Conservation (phyloP, 2,797 vertebrate species). For the Sarcophilus harrisii region DNA sequence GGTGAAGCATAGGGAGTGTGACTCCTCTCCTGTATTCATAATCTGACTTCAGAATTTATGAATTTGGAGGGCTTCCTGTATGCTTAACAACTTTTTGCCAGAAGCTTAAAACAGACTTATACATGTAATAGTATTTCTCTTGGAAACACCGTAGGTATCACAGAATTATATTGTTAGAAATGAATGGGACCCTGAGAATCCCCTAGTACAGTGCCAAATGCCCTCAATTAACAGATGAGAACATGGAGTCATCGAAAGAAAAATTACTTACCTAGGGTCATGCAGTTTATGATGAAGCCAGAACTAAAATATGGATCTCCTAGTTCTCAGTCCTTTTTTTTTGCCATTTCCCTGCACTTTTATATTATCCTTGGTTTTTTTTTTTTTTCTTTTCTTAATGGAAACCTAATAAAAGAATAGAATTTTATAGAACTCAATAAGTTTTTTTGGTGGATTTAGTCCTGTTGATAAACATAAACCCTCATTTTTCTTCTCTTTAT, state of each 20-base stretch:
- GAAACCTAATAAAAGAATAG: background rate
- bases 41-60: background rate
- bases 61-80: background rate
- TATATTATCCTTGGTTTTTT: background rate
- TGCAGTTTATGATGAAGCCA: background rate
- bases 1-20: background rate
- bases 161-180: background rate
- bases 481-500: background rate
- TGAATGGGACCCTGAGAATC: background rate
- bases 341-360: background rate
- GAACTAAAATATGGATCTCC: background rate
- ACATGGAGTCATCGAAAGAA: background rate
- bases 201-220: background rate
- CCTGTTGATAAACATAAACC: background rate
- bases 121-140: background rate
- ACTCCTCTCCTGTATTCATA: background rate
- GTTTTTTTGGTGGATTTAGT: background rate
- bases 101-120: background rate
- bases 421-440: background rate
- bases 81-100: background rate
- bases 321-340: background rate
- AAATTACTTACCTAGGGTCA: background rate
- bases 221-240: background rate
- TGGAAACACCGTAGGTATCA: background rate
- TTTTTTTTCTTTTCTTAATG: background rate